phyloP scores from a whole-genome alignment of 2,888 invertebrate genomes.

The Morpho achilles region DNA sequence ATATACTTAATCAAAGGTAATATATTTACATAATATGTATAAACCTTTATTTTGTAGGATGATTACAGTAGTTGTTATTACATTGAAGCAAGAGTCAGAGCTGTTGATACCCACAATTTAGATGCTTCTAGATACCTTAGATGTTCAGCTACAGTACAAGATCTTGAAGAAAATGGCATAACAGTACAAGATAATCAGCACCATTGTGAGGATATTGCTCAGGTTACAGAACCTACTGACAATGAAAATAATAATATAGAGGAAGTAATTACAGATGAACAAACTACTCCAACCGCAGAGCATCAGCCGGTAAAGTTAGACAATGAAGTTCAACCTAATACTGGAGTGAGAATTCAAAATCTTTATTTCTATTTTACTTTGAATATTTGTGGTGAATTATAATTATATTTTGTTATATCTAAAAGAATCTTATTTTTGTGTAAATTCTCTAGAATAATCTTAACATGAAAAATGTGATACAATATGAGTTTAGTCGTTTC shows the following conservation, averaged over 20 bases:
- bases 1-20: too few species aligned
- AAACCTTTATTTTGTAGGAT: constrained; percentile 40
- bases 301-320: constrained; percentile 50
- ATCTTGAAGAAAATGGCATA: constrained; percentile 38
- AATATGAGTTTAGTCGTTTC: too few species aligned
- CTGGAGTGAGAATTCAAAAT: constrained; percentile 42
- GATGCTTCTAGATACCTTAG: constrained; percentile 42
- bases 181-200: constrained; percentile 39
- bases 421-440: too few species aligned
- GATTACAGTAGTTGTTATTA: constrained; percentile 34
- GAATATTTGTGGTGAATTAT: too few species aligned
- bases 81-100: constrained; percentile 50
- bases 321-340: constrained; percentile 59
- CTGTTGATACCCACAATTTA: constrained; percentile 38
- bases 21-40: constrained; percentile 3
- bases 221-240: constrained; percentile 17
- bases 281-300: constrained; percentile 32
- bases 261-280: constrained; percentile 20
- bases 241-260: constrained; percentile 26
- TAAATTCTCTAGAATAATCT: too few species aligned
- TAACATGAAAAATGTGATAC: too few species aligned
- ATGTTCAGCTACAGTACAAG: constrained; percentile 51
- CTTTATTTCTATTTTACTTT: not conserved
- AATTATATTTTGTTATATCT: too few species aligned
- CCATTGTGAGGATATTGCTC: constrained; percentile 41